A percentile compares a stretch with the other conserved stretches of the same genome.
Evolutionary conservation across 2,888 invertebrate species (phyloP).

Genomic region (Lasioglossum figueresi): DNA sequence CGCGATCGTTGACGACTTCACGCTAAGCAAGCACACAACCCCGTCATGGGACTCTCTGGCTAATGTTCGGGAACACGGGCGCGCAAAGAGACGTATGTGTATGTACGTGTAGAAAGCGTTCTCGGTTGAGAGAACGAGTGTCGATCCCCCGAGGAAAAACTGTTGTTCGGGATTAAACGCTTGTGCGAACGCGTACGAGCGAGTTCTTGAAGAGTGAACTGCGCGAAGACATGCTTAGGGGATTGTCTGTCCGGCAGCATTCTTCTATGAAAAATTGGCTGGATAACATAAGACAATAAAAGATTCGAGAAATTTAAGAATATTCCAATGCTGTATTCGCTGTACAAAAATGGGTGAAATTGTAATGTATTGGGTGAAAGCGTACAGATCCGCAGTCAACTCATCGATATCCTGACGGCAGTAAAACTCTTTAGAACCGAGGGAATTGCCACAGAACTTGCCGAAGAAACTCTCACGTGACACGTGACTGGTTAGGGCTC

Average conservation of each 20-base stretch:
- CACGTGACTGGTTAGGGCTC: background rate
- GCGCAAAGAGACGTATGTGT: background rate
- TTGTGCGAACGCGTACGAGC: background rate
- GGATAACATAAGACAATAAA: too few relatives aligned
- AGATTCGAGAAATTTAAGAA: too few relatives aligned
- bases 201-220: background rate
- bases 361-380: too few relatives aligned
- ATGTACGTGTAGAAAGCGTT: background rate
- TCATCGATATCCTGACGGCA: background rate
- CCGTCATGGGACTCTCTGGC: background rate
- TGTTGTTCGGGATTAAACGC: background rate
- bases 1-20: background rate
- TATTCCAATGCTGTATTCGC: too few relatives aligned
- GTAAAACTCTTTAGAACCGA: background rate
- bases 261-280: too few relatives aligned
- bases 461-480: background rate
- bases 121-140: background rate
- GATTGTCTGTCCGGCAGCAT: background rate
- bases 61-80: background rate
- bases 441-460: background rate
- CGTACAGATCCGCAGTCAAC: too few relatives aligned
- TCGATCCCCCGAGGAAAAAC: conserved; percentile 2
- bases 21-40: background rate
- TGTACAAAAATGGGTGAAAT: too few relatives aligned
- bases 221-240: background rate